phyloP scores from a whole-genome alignment of 2,113 vertebrate species.

The Heliornis fulica region DNA sequence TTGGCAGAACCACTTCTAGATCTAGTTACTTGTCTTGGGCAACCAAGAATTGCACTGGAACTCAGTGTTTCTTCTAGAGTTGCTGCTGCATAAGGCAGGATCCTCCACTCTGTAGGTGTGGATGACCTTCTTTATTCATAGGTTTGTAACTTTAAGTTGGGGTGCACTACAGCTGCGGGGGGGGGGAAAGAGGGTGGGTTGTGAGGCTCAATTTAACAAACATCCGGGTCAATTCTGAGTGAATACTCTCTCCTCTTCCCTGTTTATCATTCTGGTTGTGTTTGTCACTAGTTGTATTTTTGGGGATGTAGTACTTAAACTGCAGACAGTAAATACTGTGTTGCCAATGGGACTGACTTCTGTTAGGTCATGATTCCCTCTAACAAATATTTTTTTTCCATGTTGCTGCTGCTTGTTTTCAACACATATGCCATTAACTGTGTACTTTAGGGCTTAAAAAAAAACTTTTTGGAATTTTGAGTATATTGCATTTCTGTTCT shows the following conservation, averaged over 20 bases:
- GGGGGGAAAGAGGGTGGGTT: neutral
- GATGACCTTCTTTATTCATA: neutral
- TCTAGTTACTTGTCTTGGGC: neutral
- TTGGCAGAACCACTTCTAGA: neutral
- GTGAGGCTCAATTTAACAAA: neutral
- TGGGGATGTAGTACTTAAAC: neutral
- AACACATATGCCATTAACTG: neutral
- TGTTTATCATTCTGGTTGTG: neutral
- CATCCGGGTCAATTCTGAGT: neutral
- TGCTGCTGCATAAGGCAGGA: neutral
- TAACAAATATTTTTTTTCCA: neutral
- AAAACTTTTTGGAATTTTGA: neutral
- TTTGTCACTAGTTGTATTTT: neutral
- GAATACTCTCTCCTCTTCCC: neutral
- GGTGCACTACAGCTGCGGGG: fast-evolving
- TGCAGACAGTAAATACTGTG: neutral
- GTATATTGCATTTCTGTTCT: neutral
- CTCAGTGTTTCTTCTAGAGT: neutral
- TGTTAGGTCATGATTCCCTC: neutral
- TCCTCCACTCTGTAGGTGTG: neutral
- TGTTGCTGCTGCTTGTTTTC: neutral
- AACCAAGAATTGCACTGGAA: neutral
- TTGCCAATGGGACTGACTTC: neutral
- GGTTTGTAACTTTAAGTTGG: neutral
- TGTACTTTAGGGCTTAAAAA: neutral